A percentile compares a stretch with the other conserved stretches of the same genome.
Evolutionary conservation across 1,140 invertebrate genomes (phyloP).

Genomic region (Achatina immaculata): DNA sequence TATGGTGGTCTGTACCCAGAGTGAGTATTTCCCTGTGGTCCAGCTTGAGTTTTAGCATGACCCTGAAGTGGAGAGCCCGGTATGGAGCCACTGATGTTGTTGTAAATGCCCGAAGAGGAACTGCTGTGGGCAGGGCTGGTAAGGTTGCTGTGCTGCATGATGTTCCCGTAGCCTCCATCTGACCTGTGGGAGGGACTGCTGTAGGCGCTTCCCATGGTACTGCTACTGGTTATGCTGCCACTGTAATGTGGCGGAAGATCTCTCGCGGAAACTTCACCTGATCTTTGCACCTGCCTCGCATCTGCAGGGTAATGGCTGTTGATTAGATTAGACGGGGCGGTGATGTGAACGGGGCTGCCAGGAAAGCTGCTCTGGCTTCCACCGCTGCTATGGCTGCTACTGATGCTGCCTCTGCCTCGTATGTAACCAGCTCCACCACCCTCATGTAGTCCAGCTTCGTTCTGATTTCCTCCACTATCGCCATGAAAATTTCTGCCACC

Average conservation of each 20-base stretch:
- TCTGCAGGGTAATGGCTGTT: neutral
- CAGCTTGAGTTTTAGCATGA: too few species aligned
- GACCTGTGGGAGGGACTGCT: conserved; percentile 11
- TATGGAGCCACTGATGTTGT: neutral
- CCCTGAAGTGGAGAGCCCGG: neutral
- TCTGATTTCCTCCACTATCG: neutral
- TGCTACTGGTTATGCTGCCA: conserved; percentile 2
- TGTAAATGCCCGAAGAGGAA: neutral
- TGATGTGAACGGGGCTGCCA: conserved; percentile 23
- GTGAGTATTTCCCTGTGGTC: neutral
- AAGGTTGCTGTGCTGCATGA: conserved; percentile 29
- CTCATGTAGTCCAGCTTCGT: neutral
- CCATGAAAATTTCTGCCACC: neutral
- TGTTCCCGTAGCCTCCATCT: neutral
- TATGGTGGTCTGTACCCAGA: neutral
- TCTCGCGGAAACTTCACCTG: neutral
- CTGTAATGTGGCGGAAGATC: conserved; percentile 5
- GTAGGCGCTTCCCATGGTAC: neutral
- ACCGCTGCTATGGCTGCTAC: conserved; percentile 37
- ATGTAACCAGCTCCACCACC: neutral
- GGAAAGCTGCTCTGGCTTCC: conserved; percentile 34
- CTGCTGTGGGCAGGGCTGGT: conserved; percentile 27
- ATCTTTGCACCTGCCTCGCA: too few species aligned
- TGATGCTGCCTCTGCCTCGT: conserved; percentile 14
- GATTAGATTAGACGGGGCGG: neutral